phyloP scores from a whole-genome alignment of 1,140 invertebrate species.

The Ostrea edulis region DNA sequence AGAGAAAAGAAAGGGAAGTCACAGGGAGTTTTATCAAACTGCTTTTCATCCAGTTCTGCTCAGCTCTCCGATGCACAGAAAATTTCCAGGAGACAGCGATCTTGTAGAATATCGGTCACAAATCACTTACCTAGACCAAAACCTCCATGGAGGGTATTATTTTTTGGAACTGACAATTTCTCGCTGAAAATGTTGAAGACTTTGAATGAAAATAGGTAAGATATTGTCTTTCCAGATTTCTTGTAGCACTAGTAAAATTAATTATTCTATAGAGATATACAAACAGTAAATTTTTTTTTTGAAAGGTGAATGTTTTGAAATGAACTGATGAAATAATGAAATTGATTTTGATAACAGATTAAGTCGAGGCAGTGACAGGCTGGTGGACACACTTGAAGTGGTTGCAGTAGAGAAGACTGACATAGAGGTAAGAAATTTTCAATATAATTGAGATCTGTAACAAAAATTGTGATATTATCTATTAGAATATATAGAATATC shows the following conservation, averaged over 20 bases:
- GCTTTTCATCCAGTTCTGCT: neutral
- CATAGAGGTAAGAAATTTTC: neutral
- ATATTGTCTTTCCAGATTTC: neutral
- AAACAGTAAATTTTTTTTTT: too few relatives aligned
- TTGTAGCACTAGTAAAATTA: too few relatives aligned
- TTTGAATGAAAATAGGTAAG: constrained; percentile 68
- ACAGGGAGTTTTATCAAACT: neutral
- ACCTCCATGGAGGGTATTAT: constrained; percentile 69
- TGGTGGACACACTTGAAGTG: constrained; percentile 16
- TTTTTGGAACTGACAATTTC: constrained; percentile 75
- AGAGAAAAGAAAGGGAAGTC: neutral
- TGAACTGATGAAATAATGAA: too few relatives aligned
- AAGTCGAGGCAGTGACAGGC: neutral
- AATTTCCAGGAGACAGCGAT: neutral
- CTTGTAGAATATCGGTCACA: neutral
- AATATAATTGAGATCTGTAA: too few relatives aligned
- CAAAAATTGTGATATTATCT: too few relatives aligned
- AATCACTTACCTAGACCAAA: neutral
- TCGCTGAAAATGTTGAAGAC: constrained; percentile 65
- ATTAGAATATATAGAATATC: too few relatives aligned
- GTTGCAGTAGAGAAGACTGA: neutral
- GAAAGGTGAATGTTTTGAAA: too few relatives aligned
- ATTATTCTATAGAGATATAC: too few relatives aligned
- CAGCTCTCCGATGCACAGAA: neutral
- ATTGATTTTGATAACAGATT: neutral